Conservation (phyloP, 2,797 vertebrate species). For the Typhlichthys subterraneus region DNA sequence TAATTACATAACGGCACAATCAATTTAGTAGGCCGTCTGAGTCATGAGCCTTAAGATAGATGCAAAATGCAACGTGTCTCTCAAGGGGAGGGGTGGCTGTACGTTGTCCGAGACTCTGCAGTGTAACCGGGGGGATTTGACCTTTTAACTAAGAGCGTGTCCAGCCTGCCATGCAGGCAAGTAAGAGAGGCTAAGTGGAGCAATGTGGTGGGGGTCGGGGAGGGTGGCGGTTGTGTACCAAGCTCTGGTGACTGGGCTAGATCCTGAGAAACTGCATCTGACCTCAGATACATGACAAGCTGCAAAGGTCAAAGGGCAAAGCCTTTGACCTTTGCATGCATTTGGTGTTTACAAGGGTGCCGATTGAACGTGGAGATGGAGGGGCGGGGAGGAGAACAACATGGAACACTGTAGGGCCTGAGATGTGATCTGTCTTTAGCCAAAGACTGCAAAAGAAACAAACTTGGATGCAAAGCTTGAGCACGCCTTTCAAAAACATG, state of each 20-base stretch:
- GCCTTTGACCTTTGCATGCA: no score
- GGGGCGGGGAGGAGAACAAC: neutral
- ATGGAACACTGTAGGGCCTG: neutral
- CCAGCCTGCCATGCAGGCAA: conserved; percentile 41
- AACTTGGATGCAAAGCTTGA: neutral
- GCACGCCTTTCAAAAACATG: no score
- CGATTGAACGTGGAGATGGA: conserved; percentile 3
- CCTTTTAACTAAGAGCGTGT: conserved; percentile 59
- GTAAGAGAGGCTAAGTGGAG: conserved; percentile 45
- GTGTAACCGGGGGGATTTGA: conserved; percentile 53
- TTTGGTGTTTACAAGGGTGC: conserved; percentile 44
- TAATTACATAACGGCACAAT: no score
- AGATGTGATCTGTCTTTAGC: neutral
- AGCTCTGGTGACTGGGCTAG: conserved; percentile 53
- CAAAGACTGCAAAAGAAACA: neutral
- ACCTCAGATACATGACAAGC: conserved; percentile 69
- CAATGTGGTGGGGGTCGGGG: conserved; percentile 7
- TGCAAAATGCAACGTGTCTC: conserved; percentile 4
- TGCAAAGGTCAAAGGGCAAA: conserved; percentile 64
- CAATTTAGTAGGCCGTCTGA: no score
- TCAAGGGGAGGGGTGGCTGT: conserved; percentile 31
- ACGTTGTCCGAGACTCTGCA: conserved; percentile 27
- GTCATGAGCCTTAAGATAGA: no score
- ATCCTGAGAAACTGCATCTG: conserved; percentile 69
- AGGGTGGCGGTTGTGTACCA: neutral